Conservation (phyloP, 2,113 vertebrate species). For the Mustela lutreola region DNA sequence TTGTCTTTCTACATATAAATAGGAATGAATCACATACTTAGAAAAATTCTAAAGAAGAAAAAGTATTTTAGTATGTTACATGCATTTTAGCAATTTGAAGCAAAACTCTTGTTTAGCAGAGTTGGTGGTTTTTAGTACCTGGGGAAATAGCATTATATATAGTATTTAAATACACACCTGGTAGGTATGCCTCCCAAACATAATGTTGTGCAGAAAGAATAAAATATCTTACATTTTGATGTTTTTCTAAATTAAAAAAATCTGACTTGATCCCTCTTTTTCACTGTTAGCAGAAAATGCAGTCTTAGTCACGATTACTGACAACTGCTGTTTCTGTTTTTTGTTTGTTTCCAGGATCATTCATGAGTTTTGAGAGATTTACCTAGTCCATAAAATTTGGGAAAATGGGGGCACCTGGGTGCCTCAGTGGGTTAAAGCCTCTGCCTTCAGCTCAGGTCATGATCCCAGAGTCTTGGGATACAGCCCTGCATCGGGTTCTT, state of each 20-base stretch:
- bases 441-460: too few species aligned
- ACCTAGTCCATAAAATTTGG: background rate
- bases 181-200: background rate
- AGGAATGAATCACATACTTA: background rate
- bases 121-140: background rate
- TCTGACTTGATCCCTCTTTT: background rate
- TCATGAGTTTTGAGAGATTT: background rate
- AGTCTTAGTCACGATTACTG: background rate
- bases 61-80: slow-evolving; percentile 21
- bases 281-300: background rate
- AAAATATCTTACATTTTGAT: background rate
- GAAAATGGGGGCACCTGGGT: background rate
- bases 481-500: too few species aligned
- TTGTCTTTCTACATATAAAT: background rate
- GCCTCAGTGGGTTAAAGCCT: too few species aligned
- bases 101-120: background rate
- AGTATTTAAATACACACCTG: background rate
- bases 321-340: background rate
- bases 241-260: slow-evolving; percentile 15
- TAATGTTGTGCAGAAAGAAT: background rate
- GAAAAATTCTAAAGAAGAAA: background rate
- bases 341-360: background rate
- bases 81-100: background rate
- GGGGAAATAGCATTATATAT: background rate
- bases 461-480: too few species aligned